Percentiles rank a stretch among this genome's conserved stretches.
phyloP scores from a whole-genome alignment of 2,113 vertebrate species.

The Thinocorus orbignyianus region DNA sequence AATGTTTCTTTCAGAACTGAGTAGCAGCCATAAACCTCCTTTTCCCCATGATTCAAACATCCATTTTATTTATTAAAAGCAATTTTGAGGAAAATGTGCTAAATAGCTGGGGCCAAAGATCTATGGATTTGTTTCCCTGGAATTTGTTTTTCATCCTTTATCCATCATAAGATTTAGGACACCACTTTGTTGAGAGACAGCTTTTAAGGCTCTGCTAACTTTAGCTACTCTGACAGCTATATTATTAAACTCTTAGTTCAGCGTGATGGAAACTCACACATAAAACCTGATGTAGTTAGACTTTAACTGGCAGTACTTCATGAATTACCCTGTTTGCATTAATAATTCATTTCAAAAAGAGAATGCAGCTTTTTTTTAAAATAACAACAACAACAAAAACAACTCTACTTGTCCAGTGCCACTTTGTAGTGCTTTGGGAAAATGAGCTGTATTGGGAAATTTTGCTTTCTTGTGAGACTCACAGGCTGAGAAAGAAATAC shows the following conservation, averaged over 20 bases:
- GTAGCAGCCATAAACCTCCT: not conserved
- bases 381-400: not conserved
- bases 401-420: not conserved
- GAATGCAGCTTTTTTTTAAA: not conserved
- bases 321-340: not conserved
- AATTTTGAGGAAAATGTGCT: not conserved
- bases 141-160: not conserved
- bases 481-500: not conserved
- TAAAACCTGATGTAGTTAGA: slow-evolving; percentile 17
- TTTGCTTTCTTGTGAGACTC: not conserved
- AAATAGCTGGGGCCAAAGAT: not conserved
- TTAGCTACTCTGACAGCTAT: slow-evolving; percentile 21
- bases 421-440: not conserved
- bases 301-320: slow-evolving; percentile 7
- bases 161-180: not conserved
- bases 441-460: not conserved
- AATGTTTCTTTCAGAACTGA: not conserved
- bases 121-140: not conserved
- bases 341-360: slow-evolving; percentile 28
- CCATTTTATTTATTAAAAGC: not conserved
- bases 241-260: slow-evolving; percentile 55
- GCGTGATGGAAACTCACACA: not conserved
- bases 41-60: not conserved
- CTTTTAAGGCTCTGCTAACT: slow-evolving; percentile 21
- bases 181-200: not conserved